Percentiles rank a stretch among this genome's conserved stretches.
phyloP scores from a whole-genome alignment of 2,113 vertebrate species.

The Eubucco bourcierii region DNA sequence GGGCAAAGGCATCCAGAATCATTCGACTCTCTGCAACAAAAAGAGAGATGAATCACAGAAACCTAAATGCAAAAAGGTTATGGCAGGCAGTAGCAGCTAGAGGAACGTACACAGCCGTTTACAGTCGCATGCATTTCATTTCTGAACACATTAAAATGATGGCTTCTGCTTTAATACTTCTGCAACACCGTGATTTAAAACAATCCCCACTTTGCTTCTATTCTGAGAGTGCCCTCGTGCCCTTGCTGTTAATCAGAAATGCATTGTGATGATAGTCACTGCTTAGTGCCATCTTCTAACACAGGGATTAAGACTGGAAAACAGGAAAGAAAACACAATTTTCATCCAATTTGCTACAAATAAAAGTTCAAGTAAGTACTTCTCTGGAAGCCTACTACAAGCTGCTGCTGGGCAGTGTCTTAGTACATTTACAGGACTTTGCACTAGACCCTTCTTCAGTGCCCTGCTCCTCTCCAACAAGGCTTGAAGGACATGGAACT shows the following conservation, averaged over 20 bases:
- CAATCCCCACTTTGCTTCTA: constrained; percentile 72
- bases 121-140: constrained; percentile 41
- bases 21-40: constrained; percentile 89
- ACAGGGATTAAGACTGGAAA: constrained; percentile 36
- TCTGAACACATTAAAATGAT: constrained; percentile 38
- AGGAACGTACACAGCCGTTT: constrained; percentile 6
- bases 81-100: constrained; percentile 7
- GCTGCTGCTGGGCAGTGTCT: not conserved
- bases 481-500: too few relatives aligned
- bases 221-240: constrained; percentile 70
- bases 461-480: not conserved
- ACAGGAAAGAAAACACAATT: constrained; percentile 24
- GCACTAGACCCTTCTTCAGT: not conserved
- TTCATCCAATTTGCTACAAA: not conserved
- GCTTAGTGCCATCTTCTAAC: constrained; percentile 25
- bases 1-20: constrained; percentile 97
- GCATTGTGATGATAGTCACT: constrained; percentile 42
- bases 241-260: constrained; percentile 75
- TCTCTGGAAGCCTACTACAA: not conserved
- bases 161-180: constrained; percentile 44
- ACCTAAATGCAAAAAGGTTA: constrained; percentile 9
- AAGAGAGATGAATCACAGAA: constrained; percentile 61
- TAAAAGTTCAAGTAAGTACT: not conserved
- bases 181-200: constrained; percentile 63
- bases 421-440: not conserved